Base-by-base conservation (phyloP, 1,140 invertebrate species). In the Tribolium castaneum region DNA sequence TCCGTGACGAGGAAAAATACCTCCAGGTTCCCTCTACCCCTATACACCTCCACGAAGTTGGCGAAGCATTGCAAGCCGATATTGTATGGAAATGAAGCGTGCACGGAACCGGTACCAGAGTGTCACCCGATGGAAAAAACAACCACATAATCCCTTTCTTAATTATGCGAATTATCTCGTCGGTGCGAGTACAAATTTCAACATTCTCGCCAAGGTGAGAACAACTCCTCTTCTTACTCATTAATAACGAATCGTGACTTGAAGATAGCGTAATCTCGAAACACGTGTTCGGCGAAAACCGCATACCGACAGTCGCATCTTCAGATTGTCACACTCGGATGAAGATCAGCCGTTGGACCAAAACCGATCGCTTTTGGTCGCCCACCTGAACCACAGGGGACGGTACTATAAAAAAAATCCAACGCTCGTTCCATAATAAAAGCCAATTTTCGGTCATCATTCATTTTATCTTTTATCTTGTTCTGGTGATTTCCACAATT, bases 191-290 rank as follows among this genome's bases (percentile, higher is more conserved):
- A 50, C 34, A 72, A 72, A 72, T 50, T 50, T 70, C 19, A 51
- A 25, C 39, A 72, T 72, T 49, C 50, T 22, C 70, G 16, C 3
- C 39, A 13, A 49, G 70, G 50, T 39, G 66, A 13, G 71, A 73
- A 19, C 70, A 22, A 34, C 71, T 73, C 50, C 12, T 73, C 49
- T 52, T 73, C 71, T 49, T 34, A 22, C 66, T 72, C 14, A 73
- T 73, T 73, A 73, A 45, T 54, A 73, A 73, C 45, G 52, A 73
- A 73, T 73, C 71, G 71, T 73, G 71, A 73, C 71, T 25, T 13
- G n/a, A 39, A 51, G 70, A 72, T 73, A 73, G n/a, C 52, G 50
- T 73, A 54, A 73, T 73, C 71, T 73, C 13, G 50, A 73, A 73
- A 73, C 71, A 73, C 71, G 71, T 73, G 71, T 73, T 73, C 6